Evolutionary conservation across 2,113 vertebrate genomes (phyloP).

Genomic region (Daboia siamensis): DNA sequence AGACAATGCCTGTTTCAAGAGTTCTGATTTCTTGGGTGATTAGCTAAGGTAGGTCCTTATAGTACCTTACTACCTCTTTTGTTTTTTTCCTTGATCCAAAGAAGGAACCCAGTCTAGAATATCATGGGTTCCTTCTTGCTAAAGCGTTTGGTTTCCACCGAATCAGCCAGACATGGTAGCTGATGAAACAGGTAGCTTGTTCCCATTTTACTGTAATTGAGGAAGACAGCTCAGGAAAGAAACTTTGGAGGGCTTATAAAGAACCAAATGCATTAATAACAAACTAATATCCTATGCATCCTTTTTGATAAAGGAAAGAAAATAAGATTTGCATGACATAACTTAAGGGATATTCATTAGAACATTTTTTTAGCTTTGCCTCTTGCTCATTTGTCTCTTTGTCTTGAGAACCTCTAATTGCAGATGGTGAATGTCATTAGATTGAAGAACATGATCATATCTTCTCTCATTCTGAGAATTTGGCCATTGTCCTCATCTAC

Average conservation of each 20-base stretch:
- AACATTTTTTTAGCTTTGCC: not conserved
- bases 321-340: not conserved
- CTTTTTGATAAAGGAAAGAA: constrained; percentile 15
- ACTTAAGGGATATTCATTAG: not conserved
- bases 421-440: not conserved
- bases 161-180: accelerated
- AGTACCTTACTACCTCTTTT: not conserved
- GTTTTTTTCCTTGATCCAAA: accelerated
- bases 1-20: too few species aligned
- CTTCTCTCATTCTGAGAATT: not conserved
- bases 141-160: not conserved
- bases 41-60: too few species aligned
- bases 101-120: not conserved
- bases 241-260: not conserved
- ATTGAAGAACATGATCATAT: not conserved
- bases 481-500: not conserved
- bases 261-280: constrained; percentile 8
- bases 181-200: accelerated
- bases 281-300: not conserved
- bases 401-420: not conserved
- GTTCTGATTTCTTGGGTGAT: too few species aligned
- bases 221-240: not conserved
- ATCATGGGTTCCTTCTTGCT: not conserved
- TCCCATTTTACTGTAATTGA: not conserved
- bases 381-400: not conserved